Percentiles rank a stretch among this genome's conserved stretches.
These are phyloP conservation scores for Labrus mixtus DNA, from an alignment of 2,113 vertebrate genomes.

Conservation along the genomic window DNA sequence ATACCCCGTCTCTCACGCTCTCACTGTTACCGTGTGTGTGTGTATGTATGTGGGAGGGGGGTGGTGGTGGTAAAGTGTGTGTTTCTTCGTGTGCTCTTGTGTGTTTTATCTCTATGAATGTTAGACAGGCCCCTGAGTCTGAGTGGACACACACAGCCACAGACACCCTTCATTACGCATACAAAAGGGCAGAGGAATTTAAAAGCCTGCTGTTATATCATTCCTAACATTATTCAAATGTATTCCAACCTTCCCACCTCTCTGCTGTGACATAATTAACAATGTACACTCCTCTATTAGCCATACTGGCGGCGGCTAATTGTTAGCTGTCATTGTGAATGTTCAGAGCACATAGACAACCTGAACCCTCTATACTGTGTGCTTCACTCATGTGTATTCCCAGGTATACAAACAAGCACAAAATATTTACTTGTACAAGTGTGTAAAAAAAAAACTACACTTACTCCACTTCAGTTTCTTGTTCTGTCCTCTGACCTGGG, in stretches of 20 bases:
- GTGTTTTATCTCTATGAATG: constrained; percentile 48
- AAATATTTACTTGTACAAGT: not conserved
- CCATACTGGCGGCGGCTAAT: constrained; percentile 74
- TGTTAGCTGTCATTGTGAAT: constrained; percentile 80
- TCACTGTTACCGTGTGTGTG: constrained; percentile 26
- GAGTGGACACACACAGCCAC: constrained; percentile 44
- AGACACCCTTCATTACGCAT: constrained; percentile 50
- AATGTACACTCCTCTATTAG: constrained; percentile 80
- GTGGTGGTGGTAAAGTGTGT: constrained; percentile 26
- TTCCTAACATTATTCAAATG: constrained; percentile 79
- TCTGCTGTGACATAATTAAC: constrained; percentile 79
- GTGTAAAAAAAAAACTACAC: not conserved
- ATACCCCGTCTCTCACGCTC: constrained; percentile 66
- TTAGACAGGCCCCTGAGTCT: constrained; percentile 30
- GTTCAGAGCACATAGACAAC: constrained; percentile 58
- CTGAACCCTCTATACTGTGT: constrained; percentile 45
- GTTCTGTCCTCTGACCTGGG: constrained; percentile 30
- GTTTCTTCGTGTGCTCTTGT: constrained; percentile 25
- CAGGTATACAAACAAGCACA: constrained; percentile 2
- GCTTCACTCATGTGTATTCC: constrained; percentile 13
- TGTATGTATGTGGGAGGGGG: not conserved
- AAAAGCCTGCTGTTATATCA: constrained; percentile 59
- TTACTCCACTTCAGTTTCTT: not conserved
- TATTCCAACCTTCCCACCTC: constrained; percentile 79
- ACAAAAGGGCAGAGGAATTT: constrained; percentile 48